A percentile compares a stretch with the other conserved stretches of the same genome.
These are phyloP conservation scores for Periophthalmus modestus DNA, from an alignment of 2,113 vertebrate genomes.

Conservation along the genomic window DNA sequence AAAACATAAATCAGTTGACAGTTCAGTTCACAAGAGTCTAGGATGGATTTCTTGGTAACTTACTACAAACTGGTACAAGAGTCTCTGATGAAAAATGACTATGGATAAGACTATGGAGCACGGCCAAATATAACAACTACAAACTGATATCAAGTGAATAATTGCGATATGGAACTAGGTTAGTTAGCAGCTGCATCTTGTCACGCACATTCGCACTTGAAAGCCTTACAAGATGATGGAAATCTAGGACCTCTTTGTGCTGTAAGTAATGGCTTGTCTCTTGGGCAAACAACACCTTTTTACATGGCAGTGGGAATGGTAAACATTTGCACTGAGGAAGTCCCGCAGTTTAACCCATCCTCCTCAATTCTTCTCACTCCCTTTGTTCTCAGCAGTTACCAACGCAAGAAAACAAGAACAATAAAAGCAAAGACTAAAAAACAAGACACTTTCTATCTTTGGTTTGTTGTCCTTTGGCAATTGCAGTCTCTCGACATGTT, in stretches of 20 bases:
- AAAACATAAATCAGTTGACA: not conserved
- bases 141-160: constrained; percentile 41
- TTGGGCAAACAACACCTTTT: constrained; percentile 71
- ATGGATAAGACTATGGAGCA: constrained; percentile 34
- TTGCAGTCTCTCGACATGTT: constrained; percentile 68
- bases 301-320: constrained; percentile 69
- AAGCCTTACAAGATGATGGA: constrained; percentile 25
- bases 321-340: constrained; percentile 74
- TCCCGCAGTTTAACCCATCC: constrained; percentile 64
- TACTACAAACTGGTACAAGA: not conserved
- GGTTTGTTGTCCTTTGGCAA: constrained; percentile 73
- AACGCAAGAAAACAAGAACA: constrained; percentile 61
- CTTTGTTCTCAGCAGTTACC: constrained; percentile 61
- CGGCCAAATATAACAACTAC: constrained; percentile 47
- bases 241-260: constrained; percentile 48
- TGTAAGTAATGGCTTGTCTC: constrained; percentile 63
- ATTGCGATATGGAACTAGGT: constrained; percentile 31
- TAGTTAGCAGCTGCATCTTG: constrained; percentile 36
- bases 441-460: constrained; percentile 42
- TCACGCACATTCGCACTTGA: constrained; percentile 56
- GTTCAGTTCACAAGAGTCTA: not conserved
- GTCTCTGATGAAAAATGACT: constrained; percentile 5
- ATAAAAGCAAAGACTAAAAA: constrained; percentile 39
- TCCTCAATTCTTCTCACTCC: constrained; percentile 44
- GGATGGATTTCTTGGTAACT: not conserved